Conservation (phyloP, 1,140 invertebrate species). For the Atta cephalotes region DNA sequence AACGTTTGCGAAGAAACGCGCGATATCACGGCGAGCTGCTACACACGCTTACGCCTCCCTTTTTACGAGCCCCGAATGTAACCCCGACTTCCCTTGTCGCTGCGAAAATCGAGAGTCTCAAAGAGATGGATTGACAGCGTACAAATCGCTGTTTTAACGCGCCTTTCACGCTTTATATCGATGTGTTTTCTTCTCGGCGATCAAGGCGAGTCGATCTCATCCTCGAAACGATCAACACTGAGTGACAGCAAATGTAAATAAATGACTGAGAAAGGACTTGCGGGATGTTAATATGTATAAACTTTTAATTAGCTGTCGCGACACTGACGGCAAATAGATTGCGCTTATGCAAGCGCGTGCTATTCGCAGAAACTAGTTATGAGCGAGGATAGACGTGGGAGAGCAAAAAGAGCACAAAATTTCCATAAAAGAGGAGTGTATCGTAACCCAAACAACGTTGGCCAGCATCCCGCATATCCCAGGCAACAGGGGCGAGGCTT, state of each 20-base stretch:
- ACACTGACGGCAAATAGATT: constrained; percentile 1
- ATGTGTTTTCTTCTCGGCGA: not conserved
- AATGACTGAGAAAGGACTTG: constrained; percentile 3
- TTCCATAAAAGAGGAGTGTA: constrained; percentile 69
- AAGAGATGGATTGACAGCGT: constrained; percentile 11
- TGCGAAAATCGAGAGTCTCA: constrained; percentile 19
- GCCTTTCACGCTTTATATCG: constrained; percentile 1
- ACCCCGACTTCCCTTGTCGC: not conserved
- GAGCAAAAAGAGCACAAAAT: constrained; percentile 54
- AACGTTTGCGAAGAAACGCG: constrained; percentile 37
- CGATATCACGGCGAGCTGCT: constrained; percentile 24
- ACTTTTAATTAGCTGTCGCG: constrained; percentile 50
- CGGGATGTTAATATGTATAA: constrained; percentile 56
- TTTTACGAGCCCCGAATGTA: constrained; percentile 27
- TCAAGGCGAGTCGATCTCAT: not conserved
- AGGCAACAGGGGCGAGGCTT: constrained; percentile 74
- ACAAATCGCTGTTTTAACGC: constrained; percentile 39
- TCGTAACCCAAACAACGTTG: constrained; percentile 79
- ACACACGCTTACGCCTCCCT: not conserved
- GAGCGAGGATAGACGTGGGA: constrained; percentile 27
- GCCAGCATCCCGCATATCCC: constrained; percentile 70
- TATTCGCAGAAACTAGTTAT: constrained; percentile 57
- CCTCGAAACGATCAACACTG: not conserved
- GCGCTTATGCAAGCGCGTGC: constrained; percentile 3
- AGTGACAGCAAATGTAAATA: constrained; percentile 1